Evolutionary conservation across 2,888 invertebrate species (phyloP).

Genomic region (Troilus luridus): DNA sequence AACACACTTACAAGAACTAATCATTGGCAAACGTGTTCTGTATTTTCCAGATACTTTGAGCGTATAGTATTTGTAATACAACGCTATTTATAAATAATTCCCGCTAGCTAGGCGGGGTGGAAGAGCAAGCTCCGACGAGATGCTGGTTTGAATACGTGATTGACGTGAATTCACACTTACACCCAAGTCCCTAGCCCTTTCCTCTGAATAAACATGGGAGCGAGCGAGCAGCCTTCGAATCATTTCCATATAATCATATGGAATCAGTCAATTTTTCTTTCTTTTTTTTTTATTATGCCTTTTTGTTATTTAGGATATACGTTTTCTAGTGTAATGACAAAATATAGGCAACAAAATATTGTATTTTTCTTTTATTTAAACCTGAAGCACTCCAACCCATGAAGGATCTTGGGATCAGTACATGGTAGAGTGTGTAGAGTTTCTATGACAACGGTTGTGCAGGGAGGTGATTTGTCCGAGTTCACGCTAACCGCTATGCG

Average conservation of each 20-base stretch:
- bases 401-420: too few species aligned
- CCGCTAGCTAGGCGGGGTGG: background rate
- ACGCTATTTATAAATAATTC: conserved; percentile 18
- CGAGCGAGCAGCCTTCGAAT: background rate
- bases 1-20: too few species aligned
- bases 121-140: background rate
- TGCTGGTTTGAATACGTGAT: conserved; percentile 49
- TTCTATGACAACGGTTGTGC: too few species aligned
- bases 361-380: too few species aligned
- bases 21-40: background rate
- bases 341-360: background rate
- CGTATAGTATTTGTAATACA: background rate
- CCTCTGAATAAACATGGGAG: conserved; percentile 14
- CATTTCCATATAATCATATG: conserved; percentile 38
- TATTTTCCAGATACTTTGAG: background rate
- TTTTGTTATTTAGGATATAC: background rate
- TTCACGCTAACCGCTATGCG: too few species aligned
- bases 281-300: background rate
- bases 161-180: conserved; percentile 54
- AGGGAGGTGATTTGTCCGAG: too few species aligned
- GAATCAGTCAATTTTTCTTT: background rate
- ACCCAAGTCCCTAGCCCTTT: background rate
- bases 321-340: background rate
- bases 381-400: too few species aligned
- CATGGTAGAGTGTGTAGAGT: too few species aligned